Evolutionary conservation across 64 coral and sea anemone genomes (phyloP), one percentile per base, ranked within the genome.

Genomic region (Hydrozoanthus tunicans): DNA sequence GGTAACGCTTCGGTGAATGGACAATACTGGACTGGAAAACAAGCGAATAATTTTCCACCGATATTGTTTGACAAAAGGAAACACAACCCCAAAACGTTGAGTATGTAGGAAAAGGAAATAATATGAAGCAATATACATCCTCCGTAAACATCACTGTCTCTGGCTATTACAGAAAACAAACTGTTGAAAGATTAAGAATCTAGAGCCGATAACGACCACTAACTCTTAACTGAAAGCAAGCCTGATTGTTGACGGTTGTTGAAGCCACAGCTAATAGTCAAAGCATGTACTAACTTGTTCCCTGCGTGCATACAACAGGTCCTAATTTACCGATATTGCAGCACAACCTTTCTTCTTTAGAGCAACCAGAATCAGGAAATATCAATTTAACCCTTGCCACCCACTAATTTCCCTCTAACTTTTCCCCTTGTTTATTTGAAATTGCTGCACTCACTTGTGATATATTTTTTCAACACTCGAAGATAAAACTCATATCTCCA

Each of bases 71-170:
- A 43, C 32, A 43, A 43, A 43, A 43, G 32, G 32, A 43, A 43
- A 43, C 32, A 78, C 17, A 51, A 12, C 5, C 59, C 25, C 69
- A 56, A 43, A 56, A 3, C 23, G 25, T 6, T 32, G 9, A 43
- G 23, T 74, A 14, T 66, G 54, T 32, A 10, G 54, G 13, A 13
- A 27, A 73, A 24, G 6, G 7, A 58, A 59, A 74, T 73, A 70
- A 74, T 74, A 88, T 74, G 27, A 88, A 4, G 68, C 70, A 88
- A 60, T 88, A 17, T 26, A 62, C 67, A 86, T 86, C 83, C 32
- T 43, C 32, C 83, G 83, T 68, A 86, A 69, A 86, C 83, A 68
- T 86, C 83, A 86, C 66, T 26, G 23, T 59, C 51, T 23, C 12
- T 55, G 53, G 55, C 67, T 27, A 85, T 73, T 55, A 73, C 83